Evolutionary conservation across 2,797 vertebrate genomes (phyloP), one percentile per base, ranked within the genome.

Genomic region (Labroides dimidiatus): DNA sequence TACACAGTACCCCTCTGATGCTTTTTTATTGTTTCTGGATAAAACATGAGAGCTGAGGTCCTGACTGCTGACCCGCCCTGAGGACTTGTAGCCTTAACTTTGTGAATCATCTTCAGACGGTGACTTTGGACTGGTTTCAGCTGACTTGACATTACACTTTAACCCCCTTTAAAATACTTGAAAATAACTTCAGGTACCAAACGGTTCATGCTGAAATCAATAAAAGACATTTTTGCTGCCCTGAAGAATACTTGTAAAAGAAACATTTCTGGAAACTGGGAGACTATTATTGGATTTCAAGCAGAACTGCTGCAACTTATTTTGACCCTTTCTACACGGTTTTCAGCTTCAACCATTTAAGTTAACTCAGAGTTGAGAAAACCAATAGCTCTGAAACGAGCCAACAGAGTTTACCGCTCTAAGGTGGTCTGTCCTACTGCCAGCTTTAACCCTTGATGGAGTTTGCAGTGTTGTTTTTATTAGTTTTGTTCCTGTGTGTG

Each of bases 131-230:
- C 14, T 0, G 0, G 6, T 57, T 66, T 75, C 47, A 66, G 68
- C 37, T 41, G 54, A 58, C 59, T 65, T 27, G 7, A 42, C 13
- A 6, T 8, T 50, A 68, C 23, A 19, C 62, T 27, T 50, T 63
- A 4, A 48, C 24, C 2, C 27, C 3, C 37, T 54, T 59, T 69
- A 19, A 76, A 66, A 43, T 36, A 61, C 58, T 44, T 48, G 6
- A 30, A 20, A 54, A 52, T 6, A 57, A 33, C 48, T 60, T 21
- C 27, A 10, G 43, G 61, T 54, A 41, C 15, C n/a, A 2, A 57
- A 57, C 54, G 54, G 51, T 39, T 48, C 63, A 33, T 33, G 16
- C 58, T 50, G 55, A 64, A 75, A 88, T 88, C 69, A 78, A 83
- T 85, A 75, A 50, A 72, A 72, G 30, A 27, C 15, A 44, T 69